Evolutionary conservation across 2,797 vertebrate genomes (phyloP), one percentile per base, ranked within the genome.

Genomic region (Chaenodraco wilsoni): DNA sequence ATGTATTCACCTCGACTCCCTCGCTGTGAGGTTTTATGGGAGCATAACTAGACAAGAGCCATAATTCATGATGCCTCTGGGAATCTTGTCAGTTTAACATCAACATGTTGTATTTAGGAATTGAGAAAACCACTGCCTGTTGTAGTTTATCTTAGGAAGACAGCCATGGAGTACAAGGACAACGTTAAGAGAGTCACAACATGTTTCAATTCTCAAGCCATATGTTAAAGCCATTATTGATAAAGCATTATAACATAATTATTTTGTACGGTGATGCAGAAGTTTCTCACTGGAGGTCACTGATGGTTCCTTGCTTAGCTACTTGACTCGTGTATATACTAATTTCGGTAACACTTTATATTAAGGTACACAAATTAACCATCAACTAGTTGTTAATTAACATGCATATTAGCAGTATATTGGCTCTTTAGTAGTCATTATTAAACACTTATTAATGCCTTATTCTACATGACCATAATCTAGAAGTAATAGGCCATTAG

Each of bases 201-300:
- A 74, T 2, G 1, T 63, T 48, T 66, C 27, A 50, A 3, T 6
- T 44, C n/a, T 19, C n/a, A 43, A 54, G 51, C 43, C n/a, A 27
- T 46, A 41, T 15, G 45, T 56, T 44, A 17, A 52, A 67, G 19
- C 31, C 31, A 46, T 65, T 50, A 73, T 23, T 19, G 64, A 62
- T 41, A 0, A 41, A 51, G 55, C 13, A 21, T 49, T 52, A 55
- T 13, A 23, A 23, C 1, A 13, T 33, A 69, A 16, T 33, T 6
- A 16, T 27, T 45, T n/a, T 54, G 27, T 41, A 12, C 7, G 23
- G 31, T 48, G 56, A 69, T n/a, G 60, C 55, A 61, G 74, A 60
- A 76, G 27, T 41, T 67, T 19, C 45, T 74, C 48, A n/a, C 23
- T 43, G 61, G 4, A 69, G 23, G 43, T 64, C 27, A 43, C 21